phyloP scores from a whole-genome alignment of 92 coral and sea anemone genomes.

The Pocillopora grandis region DNA sequence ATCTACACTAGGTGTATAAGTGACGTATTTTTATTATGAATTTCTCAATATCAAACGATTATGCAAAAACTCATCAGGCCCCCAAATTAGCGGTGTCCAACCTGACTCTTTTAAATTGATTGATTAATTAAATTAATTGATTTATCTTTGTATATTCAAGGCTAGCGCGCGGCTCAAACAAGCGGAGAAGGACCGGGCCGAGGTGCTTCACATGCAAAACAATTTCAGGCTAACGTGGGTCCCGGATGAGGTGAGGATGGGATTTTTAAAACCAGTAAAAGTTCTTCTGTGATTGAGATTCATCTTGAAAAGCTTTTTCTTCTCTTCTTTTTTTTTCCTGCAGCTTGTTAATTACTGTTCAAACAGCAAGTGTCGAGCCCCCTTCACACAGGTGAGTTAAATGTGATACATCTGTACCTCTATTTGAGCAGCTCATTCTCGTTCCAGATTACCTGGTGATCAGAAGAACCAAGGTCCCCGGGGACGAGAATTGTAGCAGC shows the following conservation, averaged over 20 bases:
- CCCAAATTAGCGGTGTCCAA: too few relatives aligned
- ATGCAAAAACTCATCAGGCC: too few relatives aligned
- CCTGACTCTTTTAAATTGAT: too few relatives aligned
- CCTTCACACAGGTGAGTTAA: slow-evolving; percentile 83
- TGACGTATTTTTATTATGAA: too few relatives aligned
- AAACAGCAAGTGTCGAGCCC: slow-evolving; percentile 84
- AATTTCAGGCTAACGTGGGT: slow-evolving; percentile 92
- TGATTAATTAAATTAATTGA: neutral
- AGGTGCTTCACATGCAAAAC: slow-evolving; percentile 81
- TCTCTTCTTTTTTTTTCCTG: neutral
- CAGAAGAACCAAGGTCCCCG: neutral
- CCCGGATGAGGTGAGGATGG: slow-evolving; percentile 80
- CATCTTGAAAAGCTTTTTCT: neutral
- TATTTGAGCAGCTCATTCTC: neutral
- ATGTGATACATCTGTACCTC: neutral
- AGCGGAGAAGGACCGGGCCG: slow-evolving; percentile 81
- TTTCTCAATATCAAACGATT: too few relatives aligned
- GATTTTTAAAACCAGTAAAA: too few relatives aligned
- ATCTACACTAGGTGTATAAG: too few relatives aligned
- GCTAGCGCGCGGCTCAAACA: slow-evolving; percentile 79
- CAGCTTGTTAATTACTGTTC: slow-evolving; percentile 89
- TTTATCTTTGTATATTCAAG: slow-evolving; percentile 33
- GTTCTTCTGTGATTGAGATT: neutral
- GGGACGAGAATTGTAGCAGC: too few relatives aligned
- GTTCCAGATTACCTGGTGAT: neutral